phyloP scores from a whole-genome alignment of 2,797 vertebrate genomes.

The Gymnodraco acuticeps region DNA sequence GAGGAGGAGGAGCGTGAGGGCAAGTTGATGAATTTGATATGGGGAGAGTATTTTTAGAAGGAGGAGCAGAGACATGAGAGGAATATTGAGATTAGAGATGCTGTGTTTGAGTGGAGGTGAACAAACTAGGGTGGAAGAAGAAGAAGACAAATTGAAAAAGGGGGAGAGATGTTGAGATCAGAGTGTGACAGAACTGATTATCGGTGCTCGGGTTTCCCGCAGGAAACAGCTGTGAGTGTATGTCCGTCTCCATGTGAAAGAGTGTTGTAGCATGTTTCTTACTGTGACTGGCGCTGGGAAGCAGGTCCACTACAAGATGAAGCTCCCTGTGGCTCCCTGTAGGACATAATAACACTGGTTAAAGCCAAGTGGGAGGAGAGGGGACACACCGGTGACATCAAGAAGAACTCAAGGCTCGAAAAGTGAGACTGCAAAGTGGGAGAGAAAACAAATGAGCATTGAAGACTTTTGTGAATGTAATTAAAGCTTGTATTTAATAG shows the following conservation, averaged over 20 bases:
- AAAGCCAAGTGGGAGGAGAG: constrained; percentile 30
- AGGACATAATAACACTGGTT: constrained; percentile 44
- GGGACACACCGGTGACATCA: constrained; percentile 46
- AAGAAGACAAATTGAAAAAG: constrained; percentile 24
- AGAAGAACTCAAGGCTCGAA: constrained; percentile 39
- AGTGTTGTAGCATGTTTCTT: constrained; percentile 45
- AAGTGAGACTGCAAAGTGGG: constrained; percentile 55
- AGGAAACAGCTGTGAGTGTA: constrained; percentile 54
- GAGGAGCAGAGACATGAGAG: constrained; percentile 61
- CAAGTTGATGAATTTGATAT: constrained; percentile 81
- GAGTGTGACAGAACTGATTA: constrained; percentile 78
- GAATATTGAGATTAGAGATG: constrained; percentile 61
- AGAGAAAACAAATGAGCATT: constrained; percentile 36
- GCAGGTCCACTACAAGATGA: constrained; percentile 51
- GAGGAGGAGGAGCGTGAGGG: constrained; percentile 66
- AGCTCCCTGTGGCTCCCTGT: constrained; percentile 42
- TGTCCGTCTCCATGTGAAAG: constrained; percentile 60
- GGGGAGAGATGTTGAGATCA: constrained; percentile 62
- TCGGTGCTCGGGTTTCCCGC: constrained; percentile 67
- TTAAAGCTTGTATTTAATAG: constrained; percentile 56
- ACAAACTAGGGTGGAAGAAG: constrained; percentile 30
- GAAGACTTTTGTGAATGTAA: constrained; percentile 55
- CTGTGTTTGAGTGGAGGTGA: constrained; percentile 38
- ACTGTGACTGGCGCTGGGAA: constrained; percentile 44
- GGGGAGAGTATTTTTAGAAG: constrained; percentile 79